Evolutionary conservation across 2,113 vertebrate species (phyloP).

Genomic region (Thryonomys swinderianus): DNA sequence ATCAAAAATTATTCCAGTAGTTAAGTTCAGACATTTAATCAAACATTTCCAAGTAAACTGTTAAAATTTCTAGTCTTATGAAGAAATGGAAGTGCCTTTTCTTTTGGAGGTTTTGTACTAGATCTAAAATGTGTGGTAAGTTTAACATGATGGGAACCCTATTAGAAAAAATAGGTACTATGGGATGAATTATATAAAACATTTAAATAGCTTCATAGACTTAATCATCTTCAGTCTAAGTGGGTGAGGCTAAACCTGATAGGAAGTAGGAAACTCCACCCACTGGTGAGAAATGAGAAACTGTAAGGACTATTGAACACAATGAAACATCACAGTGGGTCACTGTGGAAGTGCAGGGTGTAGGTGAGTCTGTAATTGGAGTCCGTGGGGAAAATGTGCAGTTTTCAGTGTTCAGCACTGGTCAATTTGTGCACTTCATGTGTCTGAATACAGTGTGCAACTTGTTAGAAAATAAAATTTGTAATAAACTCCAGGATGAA

Average conservation of each 20-base stretch:
- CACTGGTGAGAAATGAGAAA: slow-evolving; percentile 75
- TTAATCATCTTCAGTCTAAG: not conserved
- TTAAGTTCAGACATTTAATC: not conserved
- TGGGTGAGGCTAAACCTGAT: not conserved
- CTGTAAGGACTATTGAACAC: slow-evolving; percentile 73
- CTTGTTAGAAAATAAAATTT: slow-evolving; percentile 10
- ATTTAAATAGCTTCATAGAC: not conserved
- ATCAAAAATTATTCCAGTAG: not conserved
- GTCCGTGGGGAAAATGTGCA: slow-evolving; percentile 41
- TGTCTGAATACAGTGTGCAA: slow-evolving; percentile 21
- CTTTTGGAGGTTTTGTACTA: not conserved
- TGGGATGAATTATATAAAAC: not conserved
- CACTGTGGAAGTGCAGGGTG: slow-evolving; percentile 58
- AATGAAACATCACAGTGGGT: slow-evolving; percentile 66
- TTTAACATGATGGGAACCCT: not conserved
- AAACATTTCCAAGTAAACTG: not conserved
- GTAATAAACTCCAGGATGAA: slow-evolving; percentile 44
- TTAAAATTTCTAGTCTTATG: not conserved
- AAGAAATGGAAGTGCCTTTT: slow-evolving; percentile 12
- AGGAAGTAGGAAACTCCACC: slow-evolving; percentile 42
- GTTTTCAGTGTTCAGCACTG: slow-evolving; percentile 22
- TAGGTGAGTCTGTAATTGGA: slow-evolving; percentile 71
- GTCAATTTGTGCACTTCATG: slow-evolving; percentile 12
- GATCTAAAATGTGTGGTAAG: not conserved
- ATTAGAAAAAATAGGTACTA: not conserved